phyloP scores from a whole-genome alignment of 1,140 invertebrate genomes.

The Carposina sasakii region DNA sequence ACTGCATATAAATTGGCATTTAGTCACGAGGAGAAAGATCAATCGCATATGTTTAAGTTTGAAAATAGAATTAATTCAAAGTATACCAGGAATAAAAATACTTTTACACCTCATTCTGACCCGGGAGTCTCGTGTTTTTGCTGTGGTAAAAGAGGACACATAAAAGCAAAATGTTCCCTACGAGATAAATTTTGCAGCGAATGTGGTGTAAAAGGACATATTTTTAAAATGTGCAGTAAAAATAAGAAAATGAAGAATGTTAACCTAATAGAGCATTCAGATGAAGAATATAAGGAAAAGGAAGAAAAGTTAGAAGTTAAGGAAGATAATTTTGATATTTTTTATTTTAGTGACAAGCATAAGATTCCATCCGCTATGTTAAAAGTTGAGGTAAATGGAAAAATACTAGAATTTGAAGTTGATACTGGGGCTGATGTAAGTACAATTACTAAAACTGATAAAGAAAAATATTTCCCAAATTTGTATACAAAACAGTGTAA shows the following conservation, averaged over 20 bases:
- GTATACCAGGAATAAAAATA: not conserved
- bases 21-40: not conserved
- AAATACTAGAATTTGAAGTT: constrained; percentile 3
- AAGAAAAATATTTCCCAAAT: constrained; percentile 9
- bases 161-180: constrained; percentile 4
- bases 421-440: constrained; percentile 11
- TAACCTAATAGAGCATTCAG: not conserved
- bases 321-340: constrained; percentile 7
- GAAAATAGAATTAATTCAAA: constrained; percentile 6
- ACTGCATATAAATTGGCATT: constrained; percentile 10
- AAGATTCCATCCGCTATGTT: constrained; percentile 2
- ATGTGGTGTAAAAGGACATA: constrained; percentile 10
- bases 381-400: constrained; percentile 2
- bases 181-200: constrained; percentile 13
- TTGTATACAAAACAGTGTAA: constrained; percentile 5
- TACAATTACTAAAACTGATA: constrained; percentile 6
- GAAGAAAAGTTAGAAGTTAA: not conserved
- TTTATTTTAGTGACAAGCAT: constrained; percentile 5
- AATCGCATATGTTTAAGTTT: constrained; percentile 6
- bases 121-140: constrained; percentile 5
- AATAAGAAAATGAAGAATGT: constrained; percentile 10
- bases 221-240: constrained; percentile 8
- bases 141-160: constrained; percentile 8
- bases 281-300: not conserved
- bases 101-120: not conserved